Evolutionary conservation across 2,888 invertebrate genomes (phyloP).

Genomic region (Cheilosia variabilis): DNA sequence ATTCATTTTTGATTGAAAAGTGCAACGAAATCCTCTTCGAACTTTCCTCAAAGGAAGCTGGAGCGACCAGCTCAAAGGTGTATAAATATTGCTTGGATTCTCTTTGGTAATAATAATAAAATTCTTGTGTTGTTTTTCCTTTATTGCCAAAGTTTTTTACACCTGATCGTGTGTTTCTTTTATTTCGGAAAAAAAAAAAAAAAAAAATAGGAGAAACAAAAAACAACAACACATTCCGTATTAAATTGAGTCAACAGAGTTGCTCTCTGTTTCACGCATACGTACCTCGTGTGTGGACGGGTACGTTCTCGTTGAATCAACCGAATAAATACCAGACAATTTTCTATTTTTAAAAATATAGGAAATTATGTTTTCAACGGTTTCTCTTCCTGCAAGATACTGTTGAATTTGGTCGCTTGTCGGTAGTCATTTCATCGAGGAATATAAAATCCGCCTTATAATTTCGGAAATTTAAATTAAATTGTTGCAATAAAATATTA

Average conservation of each 20-base stretch:
- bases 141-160: conserved; percentile 7
- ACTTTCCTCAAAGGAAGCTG: not conserved
- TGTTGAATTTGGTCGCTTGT: conserved; percentile 54
- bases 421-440: conserved; percentile 52
- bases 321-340: conserved; percentile 58
- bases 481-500: not conserved
- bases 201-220: conserved; percentile 1
- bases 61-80: not conserved
- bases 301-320: conserved; percentile 44
- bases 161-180: conserved; percentile 34
- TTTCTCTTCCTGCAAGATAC: conserved; percentile 66
- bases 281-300: conserved; percentile 28
- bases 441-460: conserved; percentile 21
- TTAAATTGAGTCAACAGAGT: conserved; percentile 35
- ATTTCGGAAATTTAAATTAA: conserved; percentile 23
- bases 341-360: conserved; percentile 72
- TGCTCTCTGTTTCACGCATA: conserved; percentile 47
- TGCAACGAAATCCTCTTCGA: conserved; percentile 23
- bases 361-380: conserved; percentile 63
- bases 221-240: conserved; percentile 31
- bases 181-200: not conserved
- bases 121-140: not conserved
- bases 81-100: not conserved
- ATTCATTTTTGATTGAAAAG: conserved; percentile 6
- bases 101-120: not conserved